Evolutionary conservation across 2,797 vertebrate species (phyloP).

Genomic region (Urophycis tenuis): DNA sequence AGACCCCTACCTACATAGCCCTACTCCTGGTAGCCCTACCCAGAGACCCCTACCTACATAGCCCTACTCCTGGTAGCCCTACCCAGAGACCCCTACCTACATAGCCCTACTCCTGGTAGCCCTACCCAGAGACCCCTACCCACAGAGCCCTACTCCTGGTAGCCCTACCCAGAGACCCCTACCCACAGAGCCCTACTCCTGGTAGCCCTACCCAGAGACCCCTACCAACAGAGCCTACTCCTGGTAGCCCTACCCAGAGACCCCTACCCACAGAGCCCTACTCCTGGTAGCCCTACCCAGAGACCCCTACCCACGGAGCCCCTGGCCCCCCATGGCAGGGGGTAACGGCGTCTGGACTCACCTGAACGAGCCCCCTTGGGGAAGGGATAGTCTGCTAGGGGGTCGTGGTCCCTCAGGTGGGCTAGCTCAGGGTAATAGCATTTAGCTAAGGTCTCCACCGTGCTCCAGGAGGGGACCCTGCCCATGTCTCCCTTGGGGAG

Average conservation of each 20-base stretch:
- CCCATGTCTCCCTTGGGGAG: constrained; percentile 69
- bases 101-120: too few relatives aligned
- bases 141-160: too few relatives aligned
- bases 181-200: too few relatives aligned
- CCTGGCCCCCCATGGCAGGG: neutral
- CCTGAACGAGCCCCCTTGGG: constrained; percentile 70
- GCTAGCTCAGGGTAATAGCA: constrained; percentile 72
- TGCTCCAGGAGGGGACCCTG: constrained; percentile 70
- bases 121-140: too few relatives aligned
- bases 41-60: too few relatives aligned
- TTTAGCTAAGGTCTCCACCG: constrained; percentile 72
- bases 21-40: too few relatives aligned
- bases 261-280: neutral
- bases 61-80: neutral
- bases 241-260: neutral
- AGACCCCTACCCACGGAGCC: neutral
- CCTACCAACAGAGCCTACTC: too few relatives aligned
- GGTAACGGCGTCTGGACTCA: constrained; percentile 51
- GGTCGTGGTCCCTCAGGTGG: constrained; percentile 70
- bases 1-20: too few relatives aligned
- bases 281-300: neutral
- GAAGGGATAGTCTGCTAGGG: constrained; percentile 70
- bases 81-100: neutral
- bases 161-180: too few relatives aligned
- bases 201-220: too few relatives aligned